These are phyloP conservation scores for Cecropterus lyciades DNA, from an alignment of 1,140 invertebrate species.

Conservation along the genomic window DNA sequence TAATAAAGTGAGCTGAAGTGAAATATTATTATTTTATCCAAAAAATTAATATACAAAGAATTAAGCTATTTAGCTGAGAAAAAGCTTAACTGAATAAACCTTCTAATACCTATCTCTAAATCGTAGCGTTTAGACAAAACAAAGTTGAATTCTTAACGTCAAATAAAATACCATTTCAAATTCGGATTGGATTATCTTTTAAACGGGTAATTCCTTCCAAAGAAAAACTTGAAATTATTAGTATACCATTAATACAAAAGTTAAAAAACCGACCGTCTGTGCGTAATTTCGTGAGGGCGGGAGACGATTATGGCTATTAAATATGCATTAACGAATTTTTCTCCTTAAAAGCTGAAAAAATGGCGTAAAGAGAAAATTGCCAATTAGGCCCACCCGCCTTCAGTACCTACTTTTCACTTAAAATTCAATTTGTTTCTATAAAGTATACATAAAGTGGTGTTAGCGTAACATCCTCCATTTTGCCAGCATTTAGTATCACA, in stretches of 20 bases:
- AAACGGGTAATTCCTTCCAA: slow-evolving; percentile 29
- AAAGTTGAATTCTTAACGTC: neutral
- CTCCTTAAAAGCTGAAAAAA: slow-evolving; percentile 82
- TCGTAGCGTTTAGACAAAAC: neutral
- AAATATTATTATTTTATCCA: too few species aligned
- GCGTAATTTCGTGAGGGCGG: slow-evolving; percentile 73
- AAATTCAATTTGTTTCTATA: slow-evolving; percentile 76
- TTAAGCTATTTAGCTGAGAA: too few species aligned
- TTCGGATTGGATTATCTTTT: slow-evolving; percentile 31
- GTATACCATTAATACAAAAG: slow-evolving; percentile 51
- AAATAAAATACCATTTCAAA: slow-evolving; percentile 6
- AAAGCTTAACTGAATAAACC: too few species aligned
- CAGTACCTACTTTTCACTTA: slow-evolving; percentile 59
- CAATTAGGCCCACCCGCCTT: slow-evolving; percentile 69
- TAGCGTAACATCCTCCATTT: slow-evolving; percentile 24
- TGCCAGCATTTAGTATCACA: slow-evolving; percentile 18
- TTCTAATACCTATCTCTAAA: too few species aligned
- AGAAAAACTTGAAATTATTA: slow-evolving; percentile 42
- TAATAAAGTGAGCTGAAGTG: too few species aligned
- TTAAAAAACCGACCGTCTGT: slow-evolving; percentile 54
- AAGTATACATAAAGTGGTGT: slow-evolving; percentile 65
- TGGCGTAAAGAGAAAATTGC: slow-evolving; percentile 81
- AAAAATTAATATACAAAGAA: too few species aligned
- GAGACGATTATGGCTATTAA: slow-evolving; percentile 80
- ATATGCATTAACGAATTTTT: slow-evolving; percentile 84